Evolutionary conservation across 2,797 vertebrate genomes (phyloP).

Genomic region (Benthosema pterotum): DNA sequence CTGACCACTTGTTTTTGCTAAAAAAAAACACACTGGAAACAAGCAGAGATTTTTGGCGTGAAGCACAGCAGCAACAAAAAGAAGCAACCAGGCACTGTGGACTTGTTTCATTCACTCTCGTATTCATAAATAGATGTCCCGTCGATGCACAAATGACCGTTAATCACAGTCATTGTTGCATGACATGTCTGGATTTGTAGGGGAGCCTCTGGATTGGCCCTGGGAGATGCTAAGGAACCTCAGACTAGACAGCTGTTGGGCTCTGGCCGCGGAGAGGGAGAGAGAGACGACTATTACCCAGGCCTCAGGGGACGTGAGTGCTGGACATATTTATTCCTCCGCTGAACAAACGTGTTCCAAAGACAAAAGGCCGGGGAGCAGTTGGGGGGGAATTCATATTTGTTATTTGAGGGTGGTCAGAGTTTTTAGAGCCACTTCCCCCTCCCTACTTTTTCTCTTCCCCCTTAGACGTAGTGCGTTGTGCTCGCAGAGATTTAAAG

Average conservation of each 20-base stretch:
- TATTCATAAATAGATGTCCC: conserved; percentile 4
- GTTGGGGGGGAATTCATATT: conserved; percentile 37
- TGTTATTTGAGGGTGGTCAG: conserved; percentile 59
- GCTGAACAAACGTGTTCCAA: conserved; percentile 28
- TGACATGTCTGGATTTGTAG: conserved; percentile 16
- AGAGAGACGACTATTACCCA: neutral
- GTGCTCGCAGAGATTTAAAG: conserved; percentile 36
- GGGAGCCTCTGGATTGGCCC: neutral
- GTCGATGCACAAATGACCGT: conserved; percentile 8
- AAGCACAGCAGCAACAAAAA: no score
- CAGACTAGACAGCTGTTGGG: conserved; percentile 35
- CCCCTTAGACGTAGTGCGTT: conserved; percentile 48
- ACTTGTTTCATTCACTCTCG: conserved; percentile 12
- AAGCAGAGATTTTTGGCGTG: no score
- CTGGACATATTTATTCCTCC: conserved; percentile 16
- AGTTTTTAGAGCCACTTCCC: conserved; percentile 14
- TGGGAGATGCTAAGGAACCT: conserved; percentile 14
- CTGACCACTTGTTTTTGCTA: no score
- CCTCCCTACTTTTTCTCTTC: conserved; percentile 27
- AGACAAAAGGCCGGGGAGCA: conserved; percentile 41
- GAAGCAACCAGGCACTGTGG: neutral
- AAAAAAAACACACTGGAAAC: no score
- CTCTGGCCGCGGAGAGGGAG: conserved; percentile 16
- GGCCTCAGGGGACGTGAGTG: neutral
- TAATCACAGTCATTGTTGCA: conserved; percentile 22